Conservation (phyloP, 2,797 vertebrate species). For the Acanthopagrus latus region DNA sequence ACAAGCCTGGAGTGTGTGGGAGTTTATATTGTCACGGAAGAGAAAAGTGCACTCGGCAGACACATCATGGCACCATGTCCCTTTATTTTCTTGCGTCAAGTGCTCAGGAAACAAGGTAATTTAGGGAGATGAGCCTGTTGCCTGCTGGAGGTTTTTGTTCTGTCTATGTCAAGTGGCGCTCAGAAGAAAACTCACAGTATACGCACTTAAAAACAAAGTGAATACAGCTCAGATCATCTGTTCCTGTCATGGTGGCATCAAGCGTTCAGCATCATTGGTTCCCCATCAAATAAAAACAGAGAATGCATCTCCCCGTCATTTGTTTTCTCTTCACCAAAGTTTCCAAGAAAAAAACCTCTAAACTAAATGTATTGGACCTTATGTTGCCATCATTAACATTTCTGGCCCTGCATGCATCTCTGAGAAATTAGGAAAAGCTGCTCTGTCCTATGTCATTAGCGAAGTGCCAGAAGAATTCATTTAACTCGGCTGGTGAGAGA, state of each 20-base stretch:
- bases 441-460: background rate
- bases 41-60: slow-evolving; percentile 45
- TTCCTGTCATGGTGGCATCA: background rate
- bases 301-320: background rate
- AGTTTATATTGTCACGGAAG: slow-evolving; percentile 40
- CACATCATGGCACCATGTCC: slow-evolving; percentile 3
- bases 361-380: background rate
- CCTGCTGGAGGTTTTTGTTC: slow-evolving; percentile 26
- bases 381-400: background rate
- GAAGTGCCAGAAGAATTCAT: slow-evolving; percentile 8
- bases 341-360: background rate
- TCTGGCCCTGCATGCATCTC: slow-evolving; percentile 10
- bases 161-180: background rate
- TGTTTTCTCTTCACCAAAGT: background rate
- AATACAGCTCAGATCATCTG: background rate
- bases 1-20: slow-evolving; percentile 37
- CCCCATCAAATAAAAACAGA: background rate
- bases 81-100: slow-evolving; percentile 35
- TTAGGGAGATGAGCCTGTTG: slow-evolving; percentile 29
- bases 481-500: slow-evolving; percentile 12
- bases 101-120: slow-evolving; percentile 45
- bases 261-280: no score
- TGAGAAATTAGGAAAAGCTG: background rate
- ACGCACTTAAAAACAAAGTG: slow-evolving; percentile 9
- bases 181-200: background rate